Evolutionary conservation across 2,797 vertebrate species (phyloP).

Genomic region (Peromyscus attwateri): DNA sequence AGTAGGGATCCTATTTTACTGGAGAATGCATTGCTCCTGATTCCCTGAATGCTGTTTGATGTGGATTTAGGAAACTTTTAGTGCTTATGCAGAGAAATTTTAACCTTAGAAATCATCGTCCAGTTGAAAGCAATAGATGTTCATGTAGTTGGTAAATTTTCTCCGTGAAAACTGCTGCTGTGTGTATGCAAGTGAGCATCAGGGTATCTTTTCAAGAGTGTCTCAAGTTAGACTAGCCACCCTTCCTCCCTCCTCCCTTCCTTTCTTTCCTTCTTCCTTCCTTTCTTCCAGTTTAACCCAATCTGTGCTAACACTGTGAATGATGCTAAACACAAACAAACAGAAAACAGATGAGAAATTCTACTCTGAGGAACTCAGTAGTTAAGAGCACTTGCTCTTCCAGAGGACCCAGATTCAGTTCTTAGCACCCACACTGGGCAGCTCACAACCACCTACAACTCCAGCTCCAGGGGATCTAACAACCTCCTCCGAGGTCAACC

Average conservation of each 20-base stretch:
- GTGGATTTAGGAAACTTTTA: neutral
- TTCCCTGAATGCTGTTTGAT: neutral
- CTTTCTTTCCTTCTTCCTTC: neutral
- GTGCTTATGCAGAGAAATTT: neutral
- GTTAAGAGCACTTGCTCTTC: neutral
- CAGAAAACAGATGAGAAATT: neutral
- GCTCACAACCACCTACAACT: neutral
- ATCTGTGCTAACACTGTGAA: neutral
- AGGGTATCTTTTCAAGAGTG: no score
- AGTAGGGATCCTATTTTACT: slow-evolving; percentile 33
- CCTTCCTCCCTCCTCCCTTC: neutral
- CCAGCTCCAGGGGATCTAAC: neutral
- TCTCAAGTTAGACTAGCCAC: neutral
- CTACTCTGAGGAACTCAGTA: neutral
- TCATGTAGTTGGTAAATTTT: neutral
- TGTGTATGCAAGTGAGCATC: neutral
- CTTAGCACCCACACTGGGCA: neutral
- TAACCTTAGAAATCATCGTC: neutral
- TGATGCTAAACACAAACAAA: neutral
- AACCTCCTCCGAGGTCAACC: neutral
- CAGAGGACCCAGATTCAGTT: neutral
- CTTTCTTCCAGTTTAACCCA: neutral
- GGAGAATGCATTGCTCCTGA: slow-evolving; percentile 9
- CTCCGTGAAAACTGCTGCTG: neutral
- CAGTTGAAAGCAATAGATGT: neutral